These are phyloP conservation scores for Phasia obesa DNA, from an alignment of 2,888 invertebrate species.

Conservation along the genomic window DNA sequence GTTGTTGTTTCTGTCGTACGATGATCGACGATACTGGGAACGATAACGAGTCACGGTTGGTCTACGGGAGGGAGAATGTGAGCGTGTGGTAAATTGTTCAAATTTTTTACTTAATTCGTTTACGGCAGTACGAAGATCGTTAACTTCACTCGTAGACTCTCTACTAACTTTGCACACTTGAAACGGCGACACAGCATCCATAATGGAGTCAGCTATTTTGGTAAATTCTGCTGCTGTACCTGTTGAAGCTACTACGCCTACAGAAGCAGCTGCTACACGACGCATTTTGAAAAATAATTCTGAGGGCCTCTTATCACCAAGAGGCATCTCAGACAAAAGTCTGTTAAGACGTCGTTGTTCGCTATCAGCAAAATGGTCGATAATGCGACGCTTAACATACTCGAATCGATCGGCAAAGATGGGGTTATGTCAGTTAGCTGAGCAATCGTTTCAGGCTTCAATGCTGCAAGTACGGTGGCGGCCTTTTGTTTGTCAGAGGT, in stretches of 20 bases:
- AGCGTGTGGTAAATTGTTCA: conserved; percentile 25
- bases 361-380: conserved; percentile 41
- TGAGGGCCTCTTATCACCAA: conserved; percentile 20
- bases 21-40: not conserved
- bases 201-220: conserved; percentile 28
- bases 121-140: conserved; percentile 13
- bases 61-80: conserved; percentile 19
- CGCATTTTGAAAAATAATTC: conserved; percentile 50
- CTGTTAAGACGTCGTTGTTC: conserved; percentile 26
- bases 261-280: conserved; percentile 21
- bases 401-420: conserved; percentile 34
- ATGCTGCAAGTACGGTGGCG: conserved; percentile 37
- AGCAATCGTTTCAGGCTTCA: conserved; percentile 16
- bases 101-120: conserved; percentile 25
- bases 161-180: conserved; percentile 4
- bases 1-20: not conserved
- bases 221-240: conserved; percentile 43
- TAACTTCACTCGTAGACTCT: conserved; percentile 1
- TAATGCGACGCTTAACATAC: conserved; percentile 17
- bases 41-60: not conserved
- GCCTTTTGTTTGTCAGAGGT: conserved; percentile 42
- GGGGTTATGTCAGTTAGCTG: conserved; percentile 38
- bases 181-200: conserved; percentile 29
- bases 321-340: not conserved
- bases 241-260: conserved; percentile 20